Evolutionary conservation across 2,797 vertebrate species (phyloP).

Genomic region (Eulemur rubriventer): DNA sequence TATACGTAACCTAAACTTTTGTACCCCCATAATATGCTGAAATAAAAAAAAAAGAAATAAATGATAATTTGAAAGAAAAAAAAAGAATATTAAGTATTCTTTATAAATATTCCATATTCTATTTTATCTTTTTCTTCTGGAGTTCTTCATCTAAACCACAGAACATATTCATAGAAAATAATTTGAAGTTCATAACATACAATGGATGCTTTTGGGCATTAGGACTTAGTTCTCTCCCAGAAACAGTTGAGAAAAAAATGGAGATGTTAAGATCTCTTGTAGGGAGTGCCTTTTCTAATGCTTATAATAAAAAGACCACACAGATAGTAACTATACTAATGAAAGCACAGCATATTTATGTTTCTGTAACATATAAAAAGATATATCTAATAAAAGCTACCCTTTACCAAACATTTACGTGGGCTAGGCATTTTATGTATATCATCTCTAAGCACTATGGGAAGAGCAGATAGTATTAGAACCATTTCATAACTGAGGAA

Average conservation of each 20-base stretch:
- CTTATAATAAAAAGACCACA: neutral
- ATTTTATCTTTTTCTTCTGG: neutral
- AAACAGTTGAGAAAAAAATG: neutral
- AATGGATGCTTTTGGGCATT: neutral
- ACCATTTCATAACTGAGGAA: neutral
- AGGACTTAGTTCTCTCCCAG: neutral
- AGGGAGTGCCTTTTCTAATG: neutral
- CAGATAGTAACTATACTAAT: neutral
- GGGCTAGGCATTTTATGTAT: neutral
- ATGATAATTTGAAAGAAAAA: neutral
- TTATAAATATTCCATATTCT: neutral
- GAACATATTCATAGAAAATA: neutral
- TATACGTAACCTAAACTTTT: too few relatives aligned
- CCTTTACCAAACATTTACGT: neutral
- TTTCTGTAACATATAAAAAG: constrained; percentile 2
- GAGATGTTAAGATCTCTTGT: neutral
- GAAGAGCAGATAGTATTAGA: neutral
- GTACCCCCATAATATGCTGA: too few relatives aligned
- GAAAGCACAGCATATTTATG: neutral
- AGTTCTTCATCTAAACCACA: neutral
- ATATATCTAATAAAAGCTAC: neutral
- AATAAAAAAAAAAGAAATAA: too few relatives aligned
- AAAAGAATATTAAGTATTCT: neutral
- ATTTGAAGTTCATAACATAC: neutral
- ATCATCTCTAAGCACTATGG: neutral